phyloP scores from a whole-genome alignment of 1,140 invertebrate genomes.

The Drosophila repleta region DNA sequence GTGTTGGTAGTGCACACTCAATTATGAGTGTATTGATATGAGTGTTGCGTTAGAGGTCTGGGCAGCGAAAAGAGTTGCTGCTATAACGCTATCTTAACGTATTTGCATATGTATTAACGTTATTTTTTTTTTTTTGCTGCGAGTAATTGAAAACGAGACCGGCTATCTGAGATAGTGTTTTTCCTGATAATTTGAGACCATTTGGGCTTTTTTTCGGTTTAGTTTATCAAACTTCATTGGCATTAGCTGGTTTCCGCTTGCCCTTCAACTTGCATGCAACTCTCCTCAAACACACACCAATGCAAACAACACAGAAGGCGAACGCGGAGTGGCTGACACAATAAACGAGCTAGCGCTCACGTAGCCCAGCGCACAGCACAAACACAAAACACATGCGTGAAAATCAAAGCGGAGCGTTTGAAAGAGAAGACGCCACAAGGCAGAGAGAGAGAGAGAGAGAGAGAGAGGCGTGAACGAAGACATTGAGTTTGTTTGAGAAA shows the following conservation, averaged over 20 bases:
- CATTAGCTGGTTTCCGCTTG: conserved; percentile 38
- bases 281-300: conserved; percentile 47
- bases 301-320: conserved; percentile 49
- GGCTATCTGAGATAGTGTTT: conserved; percentile 6
- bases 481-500: conserved; percentile 35
- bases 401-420: conserved; percentile 31
- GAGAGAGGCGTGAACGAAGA: conserved; percentile 5
- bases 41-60: conserved; percentile 21
- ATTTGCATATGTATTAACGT: conserved; percentile 15
- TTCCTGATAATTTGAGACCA: conserved; percentile 9
- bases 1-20: neutral
- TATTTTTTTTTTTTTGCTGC: conserved; percentile 2
- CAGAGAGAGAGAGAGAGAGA: conserved; percentile 11
- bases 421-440: conserved; percentile 28
- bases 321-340: conserved; percentile 48
- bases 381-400: conserved; percentile 32
- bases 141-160: conserved; percentile 27
- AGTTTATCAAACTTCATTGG: conserved; percentile 17
- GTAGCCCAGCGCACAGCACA: conserved; percentile 59
- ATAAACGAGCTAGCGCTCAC: conserved; percentile 71
- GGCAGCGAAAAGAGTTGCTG: conserved; percentile 23
- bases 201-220: neutral
- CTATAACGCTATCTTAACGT: conserved; percentile 40
- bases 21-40: neutral
- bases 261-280: conserved; percentile 61